A percentile compares a stretch with the other conserved stretches of the same genome.
phyloP scores from a whole-genome alignment of 2,113 vertebrate genomes.

The Acinonyx jubatus region DNA sequence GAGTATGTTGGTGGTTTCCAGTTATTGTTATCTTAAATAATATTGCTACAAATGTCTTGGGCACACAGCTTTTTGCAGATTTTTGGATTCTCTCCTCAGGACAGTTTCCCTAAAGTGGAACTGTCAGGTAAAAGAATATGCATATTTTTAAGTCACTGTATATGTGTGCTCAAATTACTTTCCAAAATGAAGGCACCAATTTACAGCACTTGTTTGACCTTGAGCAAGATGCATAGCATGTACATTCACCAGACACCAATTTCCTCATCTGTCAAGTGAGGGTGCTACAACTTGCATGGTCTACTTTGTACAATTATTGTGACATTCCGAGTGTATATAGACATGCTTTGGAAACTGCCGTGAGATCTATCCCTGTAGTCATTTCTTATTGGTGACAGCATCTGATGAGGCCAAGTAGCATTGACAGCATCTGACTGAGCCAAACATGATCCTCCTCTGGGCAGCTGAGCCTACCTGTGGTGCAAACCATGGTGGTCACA shows the following conservation, averaged over 20 bases:
- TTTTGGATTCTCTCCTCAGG: neutral
- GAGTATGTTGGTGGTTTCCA: neutral
- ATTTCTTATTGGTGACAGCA: neutral
- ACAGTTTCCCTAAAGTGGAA: neutral
- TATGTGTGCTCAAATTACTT: neutral
- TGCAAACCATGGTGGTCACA: neutral
- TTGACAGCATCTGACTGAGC: neutral
- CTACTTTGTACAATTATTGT: neutral
- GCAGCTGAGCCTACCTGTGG: neutral
- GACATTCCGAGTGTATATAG: neutral
- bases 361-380: neutral
- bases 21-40: conserved; percentile 1
- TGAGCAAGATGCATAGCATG: neutral
- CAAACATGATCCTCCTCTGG: neutral
- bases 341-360: neutral
- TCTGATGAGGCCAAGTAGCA: neutral
- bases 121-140: neutral
- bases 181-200: neutral
- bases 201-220: neutral
- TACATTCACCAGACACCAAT: neutral
- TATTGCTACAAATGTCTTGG: neutral
- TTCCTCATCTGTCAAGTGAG: neutral
- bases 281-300: neutral
- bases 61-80: neutral
- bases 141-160: neutral